Percentiles rank a stretch among this genome's conserved stretches.
phyloP scores from a whole-genome alignment of 2,888 invertebrate species.

The Harpalus rufipes region DNA sequence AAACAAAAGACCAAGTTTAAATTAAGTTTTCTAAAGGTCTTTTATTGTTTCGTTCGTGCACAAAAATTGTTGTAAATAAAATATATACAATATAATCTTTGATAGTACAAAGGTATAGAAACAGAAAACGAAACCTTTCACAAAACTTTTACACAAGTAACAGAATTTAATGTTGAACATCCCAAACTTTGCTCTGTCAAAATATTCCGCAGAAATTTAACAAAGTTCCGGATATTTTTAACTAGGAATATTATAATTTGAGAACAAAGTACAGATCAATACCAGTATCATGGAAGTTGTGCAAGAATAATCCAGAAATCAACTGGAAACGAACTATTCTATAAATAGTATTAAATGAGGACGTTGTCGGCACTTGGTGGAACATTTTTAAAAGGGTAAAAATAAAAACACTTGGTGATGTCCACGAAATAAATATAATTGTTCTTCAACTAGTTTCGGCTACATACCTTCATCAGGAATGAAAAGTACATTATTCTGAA shows the following conservation, averaged over 20 bases:
- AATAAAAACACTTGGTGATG: too few relatives aligned
- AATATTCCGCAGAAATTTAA: neutral
- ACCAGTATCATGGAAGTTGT: neutral
- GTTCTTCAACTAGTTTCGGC: too few relatives aligned
- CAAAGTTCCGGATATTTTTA: neutral
- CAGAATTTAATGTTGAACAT: neutral
- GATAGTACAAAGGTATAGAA: conserved; percentile 12
- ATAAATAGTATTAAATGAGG: too few relatives aligned
- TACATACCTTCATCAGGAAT: too few relatives aligned
- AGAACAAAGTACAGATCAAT: neutral
- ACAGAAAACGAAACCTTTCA: neutral
- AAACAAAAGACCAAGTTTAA: conserved; percentile 41
- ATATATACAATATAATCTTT: conserved; percentile 20
- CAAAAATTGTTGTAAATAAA: conserved; percentile 31
- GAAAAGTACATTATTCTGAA: too few relatives aligned
- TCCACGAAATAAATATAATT: too few relatives aligned
- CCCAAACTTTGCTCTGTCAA: neutral
- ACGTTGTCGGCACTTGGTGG: too few relatives aligned
- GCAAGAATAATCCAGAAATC: neutral
- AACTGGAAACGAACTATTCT: neutral
- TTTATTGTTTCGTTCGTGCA: conserved; percentile 12
- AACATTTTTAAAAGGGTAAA: too few relatives aligned
- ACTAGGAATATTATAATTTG: neutral
- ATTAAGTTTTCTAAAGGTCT: conserved; percentile 27
- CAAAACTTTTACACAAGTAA: conserved; percentile 4